Evolutionary conservation across 2,888 invertebrate species (phyloP).

Genomic region (Romanomermis culicivorax): DNA sequence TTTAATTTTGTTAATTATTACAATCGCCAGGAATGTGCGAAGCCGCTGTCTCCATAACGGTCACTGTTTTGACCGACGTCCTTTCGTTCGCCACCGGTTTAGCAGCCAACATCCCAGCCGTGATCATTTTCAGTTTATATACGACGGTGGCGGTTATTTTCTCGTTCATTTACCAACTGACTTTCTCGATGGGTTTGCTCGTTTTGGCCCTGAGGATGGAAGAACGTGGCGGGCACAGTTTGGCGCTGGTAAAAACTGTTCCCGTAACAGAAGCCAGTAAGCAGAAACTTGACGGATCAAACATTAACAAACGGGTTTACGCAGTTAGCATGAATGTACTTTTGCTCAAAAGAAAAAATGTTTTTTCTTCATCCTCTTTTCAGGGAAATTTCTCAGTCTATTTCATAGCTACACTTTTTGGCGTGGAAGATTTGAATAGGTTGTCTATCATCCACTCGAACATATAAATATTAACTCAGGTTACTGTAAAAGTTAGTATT

Average conservation of each 20-base stretch:
- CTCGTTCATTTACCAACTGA: constrained; percentile 26
- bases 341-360: too few relatives aligned
- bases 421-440: too few relatives aligned
- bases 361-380: too few relatives aligned
- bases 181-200: constrained; percentile 24
- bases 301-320: too few relatives aligned
- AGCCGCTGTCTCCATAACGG: constrained; percentile 81
- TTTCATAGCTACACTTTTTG: too few relatives aligned
- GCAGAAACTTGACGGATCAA: too few relatives aligned
- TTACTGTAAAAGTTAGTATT: too few relatives aligned
- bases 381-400: too few relatives aligned
- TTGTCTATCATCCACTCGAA: too few relatives aligned
- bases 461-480: too few relatives aligned
- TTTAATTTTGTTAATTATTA: too few relatives aligned
- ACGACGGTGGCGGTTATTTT: constrained; percentile 35
- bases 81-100: constrained; percentile 44
- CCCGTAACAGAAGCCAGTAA: neutral
- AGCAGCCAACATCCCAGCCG: constrained; percentile 72
- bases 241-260: constrained; percentile 29
- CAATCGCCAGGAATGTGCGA: constrained; percentile 45
- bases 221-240: constrained; percentile 56
- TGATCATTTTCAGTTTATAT: constrained; percentile 81
- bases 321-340: too few relatives aligned
- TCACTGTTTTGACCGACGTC: constrained; percentile 66
- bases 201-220: constrained; percentile 52